Evolutionary conservation across 2,797 vertebrate genomes (phyloP).

Genomic region (Onychomys leucogaster): DNA sequence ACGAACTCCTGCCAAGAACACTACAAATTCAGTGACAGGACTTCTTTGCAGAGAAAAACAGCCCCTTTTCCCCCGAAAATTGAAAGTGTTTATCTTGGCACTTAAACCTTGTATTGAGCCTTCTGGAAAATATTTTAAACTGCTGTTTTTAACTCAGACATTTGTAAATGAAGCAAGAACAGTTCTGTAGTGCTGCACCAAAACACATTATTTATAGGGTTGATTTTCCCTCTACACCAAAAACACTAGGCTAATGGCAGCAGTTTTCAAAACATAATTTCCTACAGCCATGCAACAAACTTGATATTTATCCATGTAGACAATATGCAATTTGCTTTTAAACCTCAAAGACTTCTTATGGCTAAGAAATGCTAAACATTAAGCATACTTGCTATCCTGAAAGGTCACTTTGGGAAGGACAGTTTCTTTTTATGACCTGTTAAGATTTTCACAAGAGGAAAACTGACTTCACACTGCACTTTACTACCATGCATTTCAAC

Average conservation of each 20-base stretch:
- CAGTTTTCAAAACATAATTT: conserved; percentile 66
- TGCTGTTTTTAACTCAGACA: conserved; percentile 78
- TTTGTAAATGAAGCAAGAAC: conserved; percentile 78
- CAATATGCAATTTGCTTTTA: conserved; percentile 42
- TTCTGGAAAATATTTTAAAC: conserved; percentile 83
- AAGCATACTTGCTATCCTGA: background rate
- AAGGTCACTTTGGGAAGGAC: background rate
- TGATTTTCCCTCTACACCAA: conserved; percentile 71
- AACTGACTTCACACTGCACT: background rate
- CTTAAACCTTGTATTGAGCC: conserved; percentile 74
- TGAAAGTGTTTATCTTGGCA: conserved; percentile 79
- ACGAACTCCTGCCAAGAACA: conserved; percentile 72
- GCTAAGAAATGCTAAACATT: conserved; percentile 55
- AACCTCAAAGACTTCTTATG: conserved; percentile 56
- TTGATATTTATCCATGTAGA: conserved; percentile 37
- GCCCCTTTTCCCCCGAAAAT: conserved; percentile 74
- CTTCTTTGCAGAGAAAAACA: conserved; percentile 80
- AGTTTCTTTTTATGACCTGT: conserved; percentile 22
- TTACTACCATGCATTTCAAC: background rate
- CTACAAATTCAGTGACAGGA: conserved; percentile 73
- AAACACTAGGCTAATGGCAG: conserved; percentile 70
- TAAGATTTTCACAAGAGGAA: conserved; percentile 32
- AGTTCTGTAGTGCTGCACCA: conserved; percentile 59
- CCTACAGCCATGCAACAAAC: conserved; percentile 46
- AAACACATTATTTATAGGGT: conserved; percentile 74